Evolutionary conservation across 2,797 vertebrate species (phyloP), one percentile per base, ranked within the genome.

Genomic region (Paedocypris micromegethes): DNA sequence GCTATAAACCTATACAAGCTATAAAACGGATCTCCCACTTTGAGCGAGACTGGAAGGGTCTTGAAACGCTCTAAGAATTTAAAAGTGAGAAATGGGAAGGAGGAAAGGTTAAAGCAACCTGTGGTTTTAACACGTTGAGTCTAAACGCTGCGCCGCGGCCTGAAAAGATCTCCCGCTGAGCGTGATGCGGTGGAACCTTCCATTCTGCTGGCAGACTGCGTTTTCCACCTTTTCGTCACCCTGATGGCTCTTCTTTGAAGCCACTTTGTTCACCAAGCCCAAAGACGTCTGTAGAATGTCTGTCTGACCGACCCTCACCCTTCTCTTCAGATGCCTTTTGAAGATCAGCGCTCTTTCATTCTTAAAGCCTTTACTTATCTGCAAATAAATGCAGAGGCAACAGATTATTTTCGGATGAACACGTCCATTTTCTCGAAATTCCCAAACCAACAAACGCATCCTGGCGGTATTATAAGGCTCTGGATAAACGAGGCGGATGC

Each of bases 351-450:
- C 66, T 69, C 75, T 75, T 73, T 79, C 48, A 66, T 72, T 72
- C 39, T 5, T 60, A 60, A 57, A 51, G 41, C 4, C 50, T 63
- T 61, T 51, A 74, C 72, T 81, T 67, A 71, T 82, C 66, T 83
- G 79, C 76, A 85, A 86, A 79, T 72, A 50, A 46, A 63, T 48
- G 51, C 75, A 77, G 74, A 75, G 71, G 66, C 64, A 80, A 76
- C 76, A 75, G 61, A 64, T 65, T 46, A 72, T 61, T 52, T 66
- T 54, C 72, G 79, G 80, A 79, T 61, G 86, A 85, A 85, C 78
- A 79, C 70, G 51, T 63, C 45, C 74, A 74, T 1, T 42, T 23
- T 6, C 57, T 57, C 63, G 4, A 6, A 66, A 60, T 80, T 80
- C 75, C 58, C 56, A 0, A 63, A 55, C 75, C 62, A 78, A 64